Evolutionary conservation across 2,888 invertebrate genomes (phyloP).

Genomic region (Hirtodrosophila histrioides): DNA sequence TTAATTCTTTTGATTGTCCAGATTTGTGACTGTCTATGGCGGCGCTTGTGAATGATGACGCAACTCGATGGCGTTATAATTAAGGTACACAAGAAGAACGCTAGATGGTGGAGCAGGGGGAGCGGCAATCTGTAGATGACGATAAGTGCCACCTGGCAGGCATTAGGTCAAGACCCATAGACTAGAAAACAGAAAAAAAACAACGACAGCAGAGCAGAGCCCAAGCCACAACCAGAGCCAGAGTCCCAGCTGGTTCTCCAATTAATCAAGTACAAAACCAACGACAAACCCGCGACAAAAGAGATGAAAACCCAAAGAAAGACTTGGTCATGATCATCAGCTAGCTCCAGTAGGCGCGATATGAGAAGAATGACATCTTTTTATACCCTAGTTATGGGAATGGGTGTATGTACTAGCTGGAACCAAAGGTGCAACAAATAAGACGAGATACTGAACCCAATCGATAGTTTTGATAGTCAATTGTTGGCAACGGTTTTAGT

Average conservation of each 20-base stretch:
- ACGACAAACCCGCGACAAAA: conserved; percentile 61
- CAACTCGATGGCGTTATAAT: conserved; percentile 74
- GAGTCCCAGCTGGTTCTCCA: conserved; percentile 32
- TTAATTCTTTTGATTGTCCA: conserved; percentile 41
- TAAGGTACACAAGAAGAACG: conserved; percentile 64
- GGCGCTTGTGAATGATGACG: conserved; percentile 59
- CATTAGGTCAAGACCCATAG: conserved; percentile 47
- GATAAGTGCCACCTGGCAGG: conserved; percentile 61
- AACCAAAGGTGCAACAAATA: neutral
- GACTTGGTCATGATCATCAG: conserved; percentile 30
- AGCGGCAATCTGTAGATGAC: conserved; percentile 14
- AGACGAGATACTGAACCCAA: neutral
- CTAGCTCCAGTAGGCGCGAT: conserved; percentile 35
- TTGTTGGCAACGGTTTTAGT: too few relatives aligned
- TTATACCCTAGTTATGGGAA: conserved; percentile 8
- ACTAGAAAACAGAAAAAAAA: conserved; percentile 24
- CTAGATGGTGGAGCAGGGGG: conserved; percentile 10
- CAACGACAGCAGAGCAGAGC: conserved; percentile 18
- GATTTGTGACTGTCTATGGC: conserved; percentile 29
- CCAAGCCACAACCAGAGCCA: conserved; percentile 13
- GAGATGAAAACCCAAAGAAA: conserved; percentile 43
- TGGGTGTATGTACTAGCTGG: neutral
- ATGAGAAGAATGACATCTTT: conserved; percentile 39
- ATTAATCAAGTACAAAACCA: conserved; percentile 67
- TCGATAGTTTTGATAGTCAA: too few relatives aligned